Evolutionary conservation across 2,113 vertebrate genomes (phyloP).

Genomic region (Gnathonemus echidnorhynchus): DNA sequence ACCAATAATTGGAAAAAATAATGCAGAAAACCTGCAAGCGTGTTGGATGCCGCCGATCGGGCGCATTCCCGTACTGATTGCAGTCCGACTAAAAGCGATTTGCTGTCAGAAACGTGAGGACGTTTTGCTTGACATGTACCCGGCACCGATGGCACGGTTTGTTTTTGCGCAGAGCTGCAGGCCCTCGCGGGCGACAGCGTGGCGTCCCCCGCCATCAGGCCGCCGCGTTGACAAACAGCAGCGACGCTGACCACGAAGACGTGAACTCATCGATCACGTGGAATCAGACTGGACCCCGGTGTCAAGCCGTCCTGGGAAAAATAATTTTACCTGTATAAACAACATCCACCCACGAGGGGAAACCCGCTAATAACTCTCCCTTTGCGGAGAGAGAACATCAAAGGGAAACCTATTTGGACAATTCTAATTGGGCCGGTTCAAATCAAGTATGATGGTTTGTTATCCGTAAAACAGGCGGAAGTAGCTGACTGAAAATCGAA

Average conservation of each 20-base stretch:
- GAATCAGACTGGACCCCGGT: slow-evolving; percentile 76
- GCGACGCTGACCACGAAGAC: slow-evolving; percentile 64
- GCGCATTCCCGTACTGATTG: not conserved
- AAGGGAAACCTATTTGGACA: not conserved
- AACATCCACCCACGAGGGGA: slow-evolving; percentile 38
- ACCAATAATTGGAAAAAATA: not conserved
- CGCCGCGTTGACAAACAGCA: slow-evolving; percentile 80
- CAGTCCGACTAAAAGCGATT: slow-evolving; percentile 12
- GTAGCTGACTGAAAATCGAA: not conserved
- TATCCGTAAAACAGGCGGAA: not conserved
- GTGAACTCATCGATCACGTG: slow-evolving; percentile 81
- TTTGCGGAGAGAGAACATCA: not conserved
- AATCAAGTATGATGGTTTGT: not conserved
- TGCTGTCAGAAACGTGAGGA: slow-evolving; percentile 62
- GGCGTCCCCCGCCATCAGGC: slow-evolving; percentile 62
- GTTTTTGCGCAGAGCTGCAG: slow-evolving; percentile 57
- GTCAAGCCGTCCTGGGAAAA: slow-evolving; percentile 50
- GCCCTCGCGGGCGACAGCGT: slow-evolving; percentile 65
- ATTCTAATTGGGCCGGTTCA: not conserved
- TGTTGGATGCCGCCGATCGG: not conserved
- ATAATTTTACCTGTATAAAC: slow-evolving; percentile 64
- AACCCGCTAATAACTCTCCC: not conserved
- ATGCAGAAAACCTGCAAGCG: not conserved
- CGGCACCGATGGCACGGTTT: slow-evolving; percentile 57
- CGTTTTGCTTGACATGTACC: slow-evolving; percentile 56